These are phyloP conservation scores for Anthoscopus minutus DNA, from an alignment of 2,113 vertebrate species.

Conservation along the genomic window DNA sequence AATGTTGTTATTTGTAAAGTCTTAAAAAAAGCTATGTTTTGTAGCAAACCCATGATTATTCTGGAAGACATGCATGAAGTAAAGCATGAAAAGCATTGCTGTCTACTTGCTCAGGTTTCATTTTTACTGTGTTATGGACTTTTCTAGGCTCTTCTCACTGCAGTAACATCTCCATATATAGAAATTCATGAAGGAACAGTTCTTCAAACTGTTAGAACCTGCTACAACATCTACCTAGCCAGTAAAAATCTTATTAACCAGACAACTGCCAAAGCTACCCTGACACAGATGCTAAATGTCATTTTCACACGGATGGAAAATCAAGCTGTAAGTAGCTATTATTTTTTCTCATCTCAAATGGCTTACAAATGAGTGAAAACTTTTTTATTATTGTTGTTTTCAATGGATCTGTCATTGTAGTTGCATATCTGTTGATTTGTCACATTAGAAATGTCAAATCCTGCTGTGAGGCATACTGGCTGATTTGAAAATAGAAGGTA, in stretches of 20 bases:
- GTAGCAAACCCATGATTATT: neutral
- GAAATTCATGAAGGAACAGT: conserved; percentile 97
- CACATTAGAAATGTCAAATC: neutral
- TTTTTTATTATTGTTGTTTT: neutral
- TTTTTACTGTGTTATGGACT: neutral
- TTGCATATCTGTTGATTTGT: neutral
- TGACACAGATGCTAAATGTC: conserved; percentile 97
- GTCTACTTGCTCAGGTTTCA: neutral
- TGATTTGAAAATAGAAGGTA: neutral
- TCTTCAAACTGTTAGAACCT: conserved; percentile 93
- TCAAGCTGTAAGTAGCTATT: conserved; percentile 82
- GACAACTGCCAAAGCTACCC: conserved; percentile 96
- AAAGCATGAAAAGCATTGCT: neutral
- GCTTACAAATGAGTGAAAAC: neutral
- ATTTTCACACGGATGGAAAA: conserved; percentile 98
- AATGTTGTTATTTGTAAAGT: neutral
- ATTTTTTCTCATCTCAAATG: neutral
- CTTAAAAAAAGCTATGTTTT: neutral
- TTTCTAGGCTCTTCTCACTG: conserved; percentile 88
- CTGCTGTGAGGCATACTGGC: neutral
- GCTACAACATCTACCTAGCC: conserved; percentile 98
- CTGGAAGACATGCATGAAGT: neutral
- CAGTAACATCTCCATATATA: conserved; percentile 92
- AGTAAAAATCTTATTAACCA: conserved; percentile 99
- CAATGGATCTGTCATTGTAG: neutral